Evolutionary conservation across 2,888 invertebrate genomes (phyloP).

Genomic region (Autographa gamma): DNA sequence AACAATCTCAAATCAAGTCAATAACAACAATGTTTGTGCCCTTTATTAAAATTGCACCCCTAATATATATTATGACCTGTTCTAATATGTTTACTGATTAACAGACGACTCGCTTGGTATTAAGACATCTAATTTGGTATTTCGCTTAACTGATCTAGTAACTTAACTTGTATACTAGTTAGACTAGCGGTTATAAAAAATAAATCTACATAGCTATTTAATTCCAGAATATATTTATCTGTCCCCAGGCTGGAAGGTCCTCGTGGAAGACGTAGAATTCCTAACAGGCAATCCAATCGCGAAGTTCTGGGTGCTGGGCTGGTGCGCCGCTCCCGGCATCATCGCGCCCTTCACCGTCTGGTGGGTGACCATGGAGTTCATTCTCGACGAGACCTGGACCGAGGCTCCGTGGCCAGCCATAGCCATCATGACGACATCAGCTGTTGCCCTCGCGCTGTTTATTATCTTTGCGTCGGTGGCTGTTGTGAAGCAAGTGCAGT

Average conservation of each 20-base stretch:
- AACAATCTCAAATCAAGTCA: too few species aligned
- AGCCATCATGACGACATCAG: slow-evolving; percentile 55
- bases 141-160: too few species aligned
- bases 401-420: slow-evolving; percentile 66
- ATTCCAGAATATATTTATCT: too few species aligned
- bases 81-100: too few species aligned
- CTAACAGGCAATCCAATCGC: slow-evolving; percentile 67
- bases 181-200: too few species aligned
- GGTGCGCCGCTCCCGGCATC: slow-evolving; percentile 71
- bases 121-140: too few species aligned
- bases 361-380: slow-evolving; percentile 68
- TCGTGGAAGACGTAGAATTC: slow-evolving; percentile 80
- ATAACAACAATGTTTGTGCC: too few species aligned
- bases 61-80: too few species aligned
- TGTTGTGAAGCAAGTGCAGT: slow-evolving; percentile 78
- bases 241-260: slow-evolving; percentile 74
- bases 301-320: slow-evolving; percentile 75
- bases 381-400: slow-evolving; percentile 59
- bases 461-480: slow-evolving; percentile 64
- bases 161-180: too few species aligned
- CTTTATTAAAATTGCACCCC: too few species aligned
- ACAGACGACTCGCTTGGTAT: too few species aligned
- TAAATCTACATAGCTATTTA: too few species aligned
- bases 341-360: slow-evolving; percentile 67
- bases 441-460: slow-evolving; percentile 57